Percentiles rank a stretch among this genome's conserved stretches.
Evolutionary conservation across 2,797 vertebrate species (phyloP).

Genomic region (Oreochromis mossambicus): DNA sequence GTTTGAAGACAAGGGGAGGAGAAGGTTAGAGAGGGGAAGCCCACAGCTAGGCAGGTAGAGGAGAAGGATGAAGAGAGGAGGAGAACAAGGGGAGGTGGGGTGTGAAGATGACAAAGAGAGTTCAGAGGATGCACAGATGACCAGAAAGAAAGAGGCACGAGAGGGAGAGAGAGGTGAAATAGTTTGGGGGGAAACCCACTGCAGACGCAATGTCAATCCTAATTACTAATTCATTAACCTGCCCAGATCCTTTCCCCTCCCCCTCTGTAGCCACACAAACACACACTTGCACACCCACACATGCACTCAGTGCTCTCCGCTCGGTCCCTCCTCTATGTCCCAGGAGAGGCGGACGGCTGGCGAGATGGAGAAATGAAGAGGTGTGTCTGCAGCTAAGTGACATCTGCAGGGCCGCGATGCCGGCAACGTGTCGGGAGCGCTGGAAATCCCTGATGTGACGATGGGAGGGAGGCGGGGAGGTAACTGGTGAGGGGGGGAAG

Average conservation of each 20-base stretch:
- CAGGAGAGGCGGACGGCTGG: conserved; percentile 47
- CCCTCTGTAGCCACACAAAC: conserved; percentile 12
- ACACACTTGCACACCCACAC: conserved; percentile 3
- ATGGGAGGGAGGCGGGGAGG: conserved; percentile 21
- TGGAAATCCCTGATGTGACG: conserved; percentile 65
- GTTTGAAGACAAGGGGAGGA: conserved; percentile 57
- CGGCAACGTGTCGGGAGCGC: conserved; percentile 48
- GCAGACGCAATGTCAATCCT: conserved; percentile 72
- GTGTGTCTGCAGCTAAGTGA: conserved; percentile 60
- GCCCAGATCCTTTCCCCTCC: conserved; percentile 43
- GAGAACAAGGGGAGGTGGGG: background rate
- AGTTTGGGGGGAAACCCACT: conserved; percentile 49
- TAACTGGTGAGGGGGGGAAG: conserved; percentile 18
- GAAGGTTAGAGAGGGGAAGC: conserved; percentile 51
- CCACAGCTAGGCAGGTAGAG: conserved; percentile 39
- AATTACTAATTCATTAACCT: conserved; percentile 82
- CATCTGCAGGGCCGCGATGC: conserved; percentile 67
- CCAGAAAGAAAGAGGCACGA: background rate
- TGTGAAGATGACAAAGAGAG: conserved; percentile 54
- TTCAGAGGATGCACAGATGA: conserved; percentile 43
- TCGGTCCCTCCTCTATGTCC: conserved; percentile 49
- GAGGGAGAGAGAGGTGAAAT: background rate
- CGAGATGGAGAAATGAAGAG: conserved; percentile 59
- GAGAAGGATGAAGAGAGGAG: background rate
- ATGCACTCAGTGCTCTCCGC: conserved; percentile 13